These are phyloP conservation scores for Sus scrofa DNA, from an alignment of 2,113 vertebrate genomes.

Conservation along the genomic window T2T-Sscrofa CM000812.6:4105001-4105500, in stretches of 20 bases:
- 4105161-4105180: not conserved
- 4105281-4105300: not conserved
- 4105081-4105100: not conserved
- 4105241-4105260: not conserved
- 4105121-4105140: not conserved
- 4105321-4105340: too few species aligned
- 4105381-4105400: too few species aligned
- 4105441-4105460: too few species aligned
- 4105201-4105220: not conserved
- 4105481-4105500: too few species aligned
- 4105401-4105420: too few species aligned
- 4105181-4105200: not conserved
- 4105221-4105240: not conserved
- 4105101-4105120: not conserved
- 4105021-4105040: not conserved
- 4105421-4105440: too few species aligned
- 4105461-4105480: too few species aligned
- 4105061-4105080: not conserved
- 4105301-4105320: not conserved
- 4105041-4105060: not conserved
- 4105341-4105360: too few species aligned
- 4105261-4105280: not conserved
- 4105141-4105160: not conserved
- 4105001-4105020: not conserved
- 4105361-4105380: too few species aligned